Evolutionary conservation across 2,113 vertebrate species (phyloP).

Genomic region (Alethe diademata): DNA sequence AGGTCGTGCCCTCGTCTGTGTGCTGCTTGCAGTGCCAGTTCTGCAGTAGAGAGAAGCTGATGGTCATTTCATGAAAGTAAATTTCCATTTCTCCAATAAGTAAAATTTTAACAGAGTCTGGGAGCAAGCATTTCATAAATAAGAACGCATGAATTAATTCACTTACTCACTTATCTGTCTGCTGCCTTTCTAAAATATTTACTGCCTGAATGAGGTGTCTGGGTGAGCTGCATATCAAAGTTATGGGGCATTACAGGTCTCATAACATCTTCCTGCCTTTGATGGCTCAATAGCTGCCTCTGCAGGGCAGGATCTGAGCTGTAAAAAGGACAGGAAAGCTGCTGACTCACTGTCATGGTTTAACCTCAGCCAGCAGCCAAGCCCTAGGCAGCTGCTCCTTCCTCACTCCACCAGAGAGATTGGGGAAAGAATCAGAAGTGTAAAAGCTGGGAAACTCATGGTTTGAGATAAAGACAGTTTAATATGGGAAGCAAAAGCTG

Average conservation of each 20-base stretch:
- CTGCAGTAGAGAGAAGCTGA: background rate
- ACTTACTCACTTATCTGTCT: background rate
- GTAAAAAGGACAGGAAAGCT: background rate
- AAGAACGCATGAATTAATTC: background rate
- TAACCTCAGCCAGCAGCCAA: background rate
- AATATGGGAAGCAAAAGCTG: background rate
- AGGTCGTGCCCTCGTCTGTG: background rate
- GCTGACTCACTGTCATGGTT: background rate
- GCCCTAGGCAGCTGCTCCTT: background rate
- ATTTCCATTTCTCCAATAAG: background rate
- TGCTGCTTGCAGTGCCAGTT: background rate
- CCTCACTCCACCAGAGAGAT: background rate
- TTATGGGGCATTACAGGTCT: background rate
- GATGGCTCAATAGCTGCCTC: conserved; percentile 25
- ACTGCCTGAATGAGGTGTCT: background rate
- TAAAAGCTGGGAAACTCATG: background rate
- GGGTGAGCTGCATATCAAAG: conserved; percentile 3
- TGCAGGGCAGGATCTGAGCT: background rate
- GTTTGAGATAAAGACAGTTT: background rate
- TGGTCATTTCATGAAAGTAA: background rate
- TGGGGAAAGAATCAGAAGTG: background rate
- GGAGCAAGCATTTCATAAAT: background rate
- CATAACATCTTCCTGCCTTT: conserved; percentile 3
- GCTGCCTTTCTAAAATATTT: conserved; percentile 38
- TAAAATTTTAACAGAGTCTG: background rate